Percentiles rank a stretch among this genome's conserved stretches.
phyloP scores from a whole-genome alignment of 2,888 invertebrate species.

The Drosophila nigricruria region DNA sequence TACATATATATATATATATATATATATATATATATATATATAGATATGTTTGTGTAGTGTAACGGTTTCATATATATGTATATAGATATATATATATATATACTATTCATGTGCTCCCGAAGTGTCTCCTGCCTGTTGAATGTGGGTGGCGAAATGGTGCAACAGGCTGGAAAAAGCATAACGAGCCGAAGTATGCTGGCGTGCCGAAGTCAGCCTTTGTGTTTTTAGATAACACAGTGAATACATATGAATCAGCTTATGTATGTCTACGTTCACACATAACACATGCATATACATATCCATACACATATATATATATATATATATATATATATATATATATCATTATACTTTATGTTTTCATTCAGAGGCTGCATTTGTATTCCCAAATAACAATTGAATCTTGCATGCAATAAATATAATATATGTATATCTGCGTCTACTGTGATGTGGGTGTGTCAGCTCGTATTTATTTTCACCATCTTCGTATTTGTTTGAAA shows the following conservation, averaged over 20 bases:
- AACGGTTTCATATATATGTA: neutral
- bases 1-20: conserved; percentile 1
- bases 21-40: neutral
- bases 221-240: conserved; percentile 11
- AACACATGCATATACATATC: neutral
- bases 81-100: neutral
- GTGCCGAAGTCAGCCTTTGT: conserved; percentile 14
- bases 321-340: neutral
- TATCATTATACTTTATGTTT: neutral
- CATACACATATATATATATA: neutral
- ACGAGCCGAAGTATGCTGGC: conserved; percentile 10
- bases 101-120: conserved; percentile 9
- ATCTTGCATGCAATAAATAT: neutral
- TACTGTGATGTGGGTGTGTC: conserved; percentile 43
- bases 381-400: neutral
- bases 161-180: conserved; percentile 57
- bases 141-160: conserved; percentile 49
- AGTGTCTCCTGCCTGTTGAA: conserved; percentile 81
- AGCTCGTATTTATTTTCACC: conserved; percentile 31
- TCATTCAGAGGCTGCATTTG: neutral
- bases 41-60: neutral
- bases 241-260: conserved; percentile 2
- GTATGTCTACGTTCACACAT: neutral
- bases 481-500: conserved; percentile 55
- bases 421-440: neutral